Conservation (phyloP, 2,888 invertebrate genomes). For the Drosophila phalerata region DNA sequence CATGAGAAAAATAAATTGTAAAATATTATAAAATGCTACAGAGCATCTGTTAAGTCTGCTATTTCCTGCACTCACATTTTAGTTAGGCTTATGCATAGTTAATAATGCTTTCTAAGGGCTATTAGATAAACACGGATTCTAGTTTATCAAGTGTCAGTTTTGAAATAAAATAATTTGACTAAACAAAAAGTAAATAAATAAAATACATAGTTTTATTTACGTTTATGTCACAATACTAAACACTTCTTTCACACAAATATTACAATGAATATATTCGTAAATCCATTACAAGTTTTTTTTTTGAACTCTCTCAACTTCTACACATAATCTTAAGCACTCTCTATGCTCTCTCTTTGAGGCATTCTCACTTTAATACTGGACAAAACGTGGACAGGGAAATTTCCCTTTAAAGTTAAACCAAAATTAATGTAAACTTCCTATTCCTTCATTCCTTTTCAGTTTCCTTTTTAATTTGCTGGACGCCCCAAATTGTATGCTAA, state of each 20-base stretch:
- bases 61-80: neutral
- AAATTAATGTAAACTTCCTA: constrained; percentile 16
- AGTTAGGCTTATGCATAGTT: constrained; percentile 4
- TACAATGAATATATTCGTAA: neutral
- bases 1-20: neutral
- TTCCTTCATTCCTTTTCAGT: neutral
- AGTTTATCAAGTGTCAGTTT: neutral
- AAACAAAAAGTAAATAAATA: too few species aligned
- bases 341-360: neutral
- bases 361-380: neutral
- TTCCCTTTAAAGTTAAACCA: constrained; percentile 9
- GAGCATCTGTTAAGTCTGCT: neutral
- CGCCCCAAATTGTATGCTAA: constrained; percentile 67
- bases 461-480: constrained; percentile 7
- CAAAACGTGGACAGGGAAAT: neutral
- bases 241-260: neutral
- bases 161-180: neutral
- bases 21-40: neutral
- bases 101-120: constrained; percentile 4
- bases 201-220: constrained; percentile 4
- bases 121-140: constrained; percentile 4
- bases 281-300: neutral
- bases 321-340: neutral
- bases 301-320: neutral
- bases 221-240: neutral